Evolutionary conservation across 2,797 vertebrate species (phyloP).

Genomic region (Sebastolobus altivelis): DNA sequence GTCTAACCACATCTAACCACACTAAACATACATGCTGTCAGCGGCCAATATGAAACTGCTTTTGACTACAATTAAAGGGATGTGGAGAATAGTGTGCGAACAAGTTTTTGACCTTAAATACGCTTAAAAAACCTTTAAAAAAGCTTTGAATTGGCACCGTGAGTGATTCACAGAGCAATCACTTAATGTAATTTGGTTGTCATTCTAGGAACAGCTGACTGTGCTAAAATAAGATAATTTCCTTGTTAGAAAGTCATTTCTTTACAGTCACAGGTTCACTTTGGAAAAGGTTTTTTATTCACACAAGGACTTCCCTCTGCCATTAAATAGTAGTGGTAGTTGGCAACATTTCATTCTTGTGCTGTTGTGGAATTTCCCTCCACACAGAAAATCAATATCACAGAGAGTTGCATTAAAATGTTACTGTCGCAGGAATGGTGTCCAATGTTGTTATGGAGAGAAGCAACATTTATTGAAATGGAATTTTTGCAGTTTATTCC

Average conservation of each 20-base stretch:
- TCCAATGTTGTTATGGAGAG: background rate
- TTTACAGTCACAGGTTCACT: background rate
- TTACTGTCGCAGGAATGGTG: background rate
- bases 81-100: background rate
- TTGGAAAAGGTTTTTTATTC: no score
- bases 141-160: background rate
- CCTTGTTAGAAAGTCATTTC: background rate
- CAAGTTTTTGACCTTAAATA: background rate
- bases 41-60: background rate
- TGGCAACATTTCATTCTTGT: slow-evolving; percentile 12
- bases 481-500: background rate
- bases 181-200: background rate
- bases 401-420: slow-evolving; percentile 18
- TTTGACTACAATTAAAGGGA: no score
- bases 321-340: background rate
- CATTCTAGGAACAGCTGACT: background rate
- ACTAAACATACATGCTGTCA: background rate
- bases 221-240: background rate
- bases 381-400: slow-evolving; percentile 38
- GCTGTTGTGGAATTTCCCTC: slow-evolving; percentile 13
- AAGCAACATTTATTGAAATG: background rate
- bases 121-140: no score
- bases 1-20: background rate
- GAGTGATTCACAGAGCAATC: background rate
- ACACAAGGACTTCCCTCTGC: background rate